A percentile compares a stretch with the other conserved stretches of the same genome.
Conservation (phyloP, 2,113 vertebrate genomes). For the Nymphicus hollandicus region DNA sequence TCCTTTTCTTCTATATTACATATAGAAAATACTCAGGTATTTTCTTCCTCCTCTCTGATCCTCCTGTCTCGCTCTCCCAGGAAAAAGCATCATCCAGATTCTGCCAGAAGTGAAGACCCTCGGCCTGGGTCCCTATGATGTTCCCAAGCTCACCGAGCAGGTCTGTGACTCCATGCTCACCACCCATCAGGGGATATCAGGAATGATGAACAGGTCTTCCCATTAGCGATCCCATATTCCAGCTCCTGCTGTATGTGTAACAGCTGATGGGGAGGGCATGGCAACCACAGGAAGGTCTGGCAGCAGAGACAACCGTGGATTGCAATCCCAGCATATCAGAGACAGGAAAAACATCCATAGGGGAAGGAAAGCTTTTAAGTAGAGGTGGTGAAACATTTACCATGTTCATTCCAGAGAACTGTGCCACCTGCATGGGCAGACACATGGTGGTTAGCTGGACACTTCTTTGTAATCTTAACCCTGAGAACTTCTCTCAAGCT, state of each 20-base stretch:
- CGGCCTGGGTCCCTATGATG: background rate
- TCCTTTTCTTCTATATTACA: background rate
- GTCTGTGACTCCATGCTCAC: slow-evolving; percentile 30
- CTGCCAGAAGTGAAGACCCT: slow-evolving; percentile 13
- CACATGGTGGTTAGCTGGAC: background rate
- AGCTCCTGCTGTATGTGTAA: background rate
- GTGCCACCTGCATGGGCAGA: background rate
- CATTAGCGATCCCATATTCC: background rate
- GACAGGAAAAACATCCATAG: background rate
- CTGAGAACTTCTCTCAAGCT: background rate
- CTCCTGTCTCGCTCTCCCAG: background rate
- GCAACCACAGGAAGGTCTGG: background rate
- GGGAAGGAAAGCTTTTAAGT: background rate
- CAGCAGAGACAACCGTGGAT: background rate
- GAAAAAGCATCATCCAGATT: slow-evolving; percentile 16
- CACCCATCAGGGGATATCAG: background rate
- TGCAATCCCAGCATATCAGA: background rate
- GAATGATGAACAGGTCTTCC: background rate
- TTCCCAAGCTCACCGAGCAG: background rate
- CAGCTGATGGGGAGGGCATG: background rate
- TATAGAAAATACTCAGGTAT: background rate
- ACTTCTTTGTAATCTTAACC: background rate
- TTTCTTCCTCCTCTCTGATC: background rate
- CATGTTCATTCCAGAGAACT: background rate
- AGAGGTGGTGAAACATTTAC: background rate